Base-by-base conservation (phyloP, 2,113 vertebrate species). In the Oceanites oceanicus region DNA sequence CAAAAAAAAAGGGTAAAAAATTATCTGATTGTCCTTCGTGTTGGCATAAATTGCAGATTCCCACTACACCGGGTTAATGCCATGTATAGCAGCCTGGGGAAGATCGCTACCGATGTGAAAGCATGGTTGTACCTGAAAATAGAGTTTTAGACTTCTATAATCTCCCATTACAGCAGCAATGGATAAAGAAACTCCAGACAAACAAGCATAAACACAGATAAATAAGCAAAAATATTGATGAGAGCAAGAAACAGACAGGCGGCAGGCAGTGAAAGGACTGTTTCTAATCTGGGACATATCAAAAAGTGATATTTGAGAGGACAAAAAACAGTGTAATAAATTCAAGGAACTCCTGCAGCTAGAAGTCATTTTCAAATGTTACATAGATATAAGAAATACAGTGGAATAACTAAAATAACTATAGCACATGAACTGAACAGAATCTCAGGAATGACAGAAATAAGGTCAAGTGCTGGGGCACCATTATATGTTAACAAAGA, bases 41-140 rank as follows among this genome's bases (percentile, higher is more conserved):
- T 10, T 55, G 38, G 30, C 53, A 73, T 18, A 70, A 93, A 79
- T 1, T 63, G 14, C 53, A 92, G 30, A 66, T 58, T 77, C 23
- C 47, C 19, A 34, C 14, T 15, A 52, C 23, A 62, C 2, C 1
- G 0, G 12, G 22, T 0, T 85, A 44, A 30, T 61, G 66, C 21
- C 38, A 86, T 25, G 36, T 9, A 53, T 0, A 62, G 21, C 16
- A 81, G 61, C 15, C 10, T 82, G n/a, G 18, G 38, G 40, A 65
- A 89, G 50, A 58, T 17, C n/a, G 29, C 25, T 86, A 21, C 20
- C 42, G 27, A 52, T 65, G 23, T 40, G n/a, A 58, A 90, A 76
- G 13, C 30, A 58, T 13, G 7, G 30, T 8, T 79, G 25, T n/a
- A 86, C 29, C 7, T 13, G 34, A 82, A 78, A 72, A 74, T 0